Conservation (phyloP, 2,888 invertebrate genomes). For the Drosophila neonasuta region DNA sequence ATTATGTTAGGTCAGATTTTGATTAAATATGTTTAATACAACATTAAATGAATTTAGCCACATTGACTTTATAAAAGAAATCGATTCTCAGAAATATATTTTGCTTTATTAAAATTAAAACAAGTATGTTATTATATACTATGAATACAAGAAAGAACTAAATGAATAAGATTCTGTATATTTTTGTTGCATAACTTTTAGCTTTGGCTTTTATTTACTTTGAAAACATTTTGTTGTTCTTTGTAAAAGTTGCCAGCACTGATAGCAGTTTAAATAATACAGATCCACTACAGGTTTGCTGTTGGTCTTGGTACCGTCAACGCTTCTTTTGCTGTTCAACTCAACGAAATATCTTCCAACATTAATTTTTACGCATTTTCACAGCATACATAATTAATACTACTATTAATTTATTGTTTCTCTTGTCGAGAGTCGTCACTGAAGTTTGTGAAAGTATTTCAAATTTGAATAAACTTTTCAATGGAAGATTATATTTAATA, state of each 20-base stretch:
- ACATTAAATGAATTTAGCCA: too few species aligned
- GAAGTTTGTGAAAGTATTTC: slow-evolving; percentile 2
- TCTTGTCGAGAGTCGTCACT: slow-evolving; percentile 25
- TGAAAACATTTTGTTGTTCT: neutral
- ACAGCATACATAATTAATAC: slow-evolving; percentile 63
- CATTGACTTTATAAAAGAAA: too few species aligned
- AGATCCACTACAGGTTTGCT: slow-evolving; percentile 29
- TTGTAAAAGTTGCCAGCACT: neutral
- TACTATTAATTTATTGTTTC: slow-evolving; percentile 60
- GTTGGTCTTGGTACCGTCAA: neutral
- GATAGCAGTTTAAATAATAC: slow-evolving; percentile 39
- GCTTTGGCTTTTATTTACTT: neutral
- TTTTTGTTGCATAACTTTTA: neutral
- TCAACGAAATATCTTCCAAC: slow-evolving; percentile 44
- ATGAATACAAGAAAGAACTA: too few species aligned
- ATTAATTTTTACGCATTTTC: slow-evolving; percentile 57
- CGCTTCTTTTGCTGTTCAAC: slow-evolving; percentile 1
- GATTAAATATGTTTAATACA: too few species aligned
- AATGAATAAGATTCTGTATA: too few species aligned
- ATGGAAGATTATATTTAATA: too few species aligned
- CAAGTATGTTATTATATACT: too few species aligned
- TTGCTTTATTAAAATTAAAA: too few species aligned
- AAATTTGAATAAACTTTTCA: too few species aligned
- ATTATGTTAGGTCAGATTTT: too few species aligned
- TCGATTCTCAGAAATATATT: too few species aligned